Evolutionary conservation across 2,888 invertebrate genomes (phyloP), one percentile per base, ranked within the genome.

Genomic region (Melieria crassipennis): DNA sequence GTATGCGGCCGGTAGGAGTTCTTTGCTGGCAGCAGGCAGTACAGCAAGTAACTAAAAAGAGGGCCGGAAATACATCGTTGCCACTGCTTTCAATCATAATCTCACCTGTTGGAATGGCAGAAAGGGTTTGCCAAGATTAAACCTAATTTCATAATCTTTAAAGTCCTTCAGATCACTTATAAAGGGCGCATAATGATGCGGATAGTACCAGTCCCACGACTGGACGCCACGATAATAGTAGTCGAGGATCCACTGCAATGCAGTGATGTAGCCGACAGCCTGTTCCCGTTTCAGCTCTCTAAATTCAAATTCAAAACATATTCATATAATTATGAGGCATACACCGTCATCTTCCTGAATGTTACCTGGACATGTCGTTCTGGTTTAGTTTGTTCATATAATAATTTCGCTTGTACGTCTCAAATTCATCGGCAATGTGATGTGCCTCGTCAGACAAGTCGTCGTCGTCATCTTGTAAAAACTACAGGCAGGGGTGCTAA

Each of bases 161-260:
- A 98, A 97, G 71, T 93, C 91, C 79, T 91, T 92, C 50, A 99
- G 91, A 85, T 99, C 99, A 4, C 98, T 98, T 78, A 98, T 94
- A 84, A 93, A 98, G 0, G 99, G 99, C 0, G 98, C 95, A 87
- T 99, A 99, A 87, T 99, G 98, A 83, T 96, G 95, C 0, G 98
- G 97, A 87, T 98, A 99, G 87, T 90, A 98, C 99, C 99, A 99
- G 47, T 96, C 94, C 99, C 99, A 99, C 0, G 97, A 98, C 65
- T 94, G 94, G 60, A 97, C 96, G 6, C 99, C 99, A 81, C 95
- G 92, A 87, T 97, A 99, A 86, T 99, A 99, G 86, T 99, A 99
- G 83, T 93, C 91, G 16, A 99, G 88, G 83, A 97, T 96, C 99
- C 99, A 99, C 81, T 99, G 98, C 64, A 99, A 92, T 0, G 97